A percentile compares a stretch with the other conserved stretches of the same genome.
phyloP scores from a whole-genome alignment of 1,140 invertebrate species.

The Dreissena polymorpha region DNA sequence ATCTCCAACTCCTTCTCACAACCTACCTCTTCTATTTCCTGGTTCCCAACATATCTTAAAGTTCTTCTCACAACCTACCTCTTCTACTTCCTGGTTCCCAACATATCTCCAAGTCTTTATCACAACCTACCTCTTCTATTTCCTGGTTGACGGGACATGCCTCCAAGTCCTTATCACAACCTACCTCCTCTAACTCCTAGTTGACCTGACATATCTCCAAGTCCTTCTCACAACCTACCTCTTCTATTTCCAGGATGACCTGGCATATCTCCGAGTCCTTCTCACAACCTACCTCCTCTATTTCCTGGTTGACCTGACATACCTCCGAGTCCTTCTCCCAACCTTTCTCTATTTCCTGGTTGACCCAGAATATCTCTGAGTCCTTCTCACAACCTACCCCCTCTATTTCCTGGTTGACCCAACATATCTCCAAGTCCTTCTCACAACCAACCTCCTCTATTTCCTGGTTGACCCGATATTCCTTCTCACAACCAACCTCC shows the following conservation, averaged over 20 bases:
- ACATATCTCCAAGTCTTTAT: constrained; percentile 68
- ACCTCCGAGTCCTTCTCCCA: constrained; percentile 67
- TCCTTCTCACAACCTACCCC: constrained; percentile 79
- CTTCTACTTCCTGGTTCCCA: constrained; percentile 75
- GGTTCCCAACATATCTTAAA: constrained; percentile 64
- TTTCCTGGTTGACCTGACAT: constrained; percentile 66
- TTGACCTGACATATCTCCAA: constrained; percentile 67
- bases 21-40: constrained; percentile 80
- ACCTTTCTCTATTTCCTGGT: constrained; percentile 79
- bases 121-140: constrained; percentile 79
- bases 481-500: constrained; percentile 79
- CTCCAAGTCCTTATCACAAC: constrained; percentile 66
- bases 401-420: constrained; percentile 69
- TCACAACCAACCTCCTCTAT: constrained; percentile 80
- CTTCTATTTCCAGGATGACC: constrained; percentile 76
- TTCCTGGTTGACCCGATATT: constrained; percentile 67
- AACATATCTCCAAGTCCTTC: constrained; percentile 66
- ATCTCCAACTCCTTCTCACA: constrained; percentile 67
- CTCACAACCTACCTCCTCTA: constrained; percentile 80
- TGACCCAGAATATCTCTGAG: constrained; percentile 66
- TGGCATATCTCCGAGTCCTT: constrained; percentile 67
- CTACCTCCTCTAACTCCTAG: constrained; percentile 79
- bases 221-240: constrained; percentile 76
- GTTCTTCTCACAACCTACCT: constrained; percentile 76
- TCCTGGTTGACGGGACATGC: constrained; percentile 69